Conservation (phyloP, 2,888 invertebrate species). For the Globia sparganii region DNA sequence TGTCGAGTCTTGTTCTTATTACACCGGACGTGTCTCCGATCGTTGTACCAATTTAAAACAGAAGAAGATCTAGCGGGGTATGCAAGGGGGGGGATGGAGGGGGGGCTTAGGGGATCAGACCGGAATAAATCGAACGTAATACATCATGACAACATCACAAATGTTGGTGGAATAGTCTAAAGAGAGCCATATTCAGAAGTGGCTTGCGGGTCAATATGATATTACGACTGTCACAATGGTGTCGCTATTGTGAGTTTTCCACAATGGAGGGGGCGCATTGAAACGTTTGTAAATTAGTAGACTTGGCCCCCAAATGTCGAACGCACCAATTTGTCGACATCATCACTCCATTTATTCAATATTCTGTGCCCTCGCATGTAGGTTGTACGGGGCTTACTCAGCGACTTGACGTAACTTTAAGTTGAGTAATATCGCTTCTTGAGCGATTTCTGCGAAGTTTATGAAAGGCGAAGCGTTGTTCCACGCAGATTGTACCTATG, state of each 20-base stretch:
- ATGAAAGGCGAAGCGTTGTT: conserved; percentile 39
- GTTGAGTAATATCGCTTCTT: conserved; percentile 57
- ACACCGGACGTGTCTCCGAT: no score
- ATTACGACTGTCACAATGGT: neutral
- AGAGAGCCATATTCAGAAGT: neutral
- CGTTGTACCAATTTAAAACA: neutral
- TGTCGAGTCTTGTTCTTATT: no score
- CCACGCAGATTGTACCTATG: conserved; percentile 38
- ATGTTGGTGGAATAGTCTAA: no score
- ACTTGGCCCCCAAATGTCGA: neutral
- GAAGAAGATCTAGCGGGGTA: no score
- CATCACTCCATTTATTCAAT: conserved; percentile 15
- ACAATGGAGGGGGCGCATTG: neutral
- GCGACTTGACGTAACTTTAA: conserved; percentile 49
- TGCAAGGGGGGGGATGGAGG: no score
- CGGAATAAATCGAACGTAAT: no score
- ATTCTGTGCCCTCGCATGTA: conserved; percentile 7
- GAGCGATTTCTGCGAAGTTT: conserved; percentile 53
- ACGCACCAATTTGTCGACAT: neutral
- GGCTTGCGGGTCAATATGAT: neutral
- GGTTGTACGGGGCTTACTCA: conserved; percentile 43
- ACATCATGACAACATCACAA: neutral
- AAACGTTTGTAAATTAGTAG: no score
- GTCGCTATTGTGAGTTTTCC: neutral
- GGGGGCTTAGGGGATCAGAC: no score